phyloP scores from a whole-genome alignment of 2,888 invertebrate species.

The Dicroscelio sp. region DNA sequence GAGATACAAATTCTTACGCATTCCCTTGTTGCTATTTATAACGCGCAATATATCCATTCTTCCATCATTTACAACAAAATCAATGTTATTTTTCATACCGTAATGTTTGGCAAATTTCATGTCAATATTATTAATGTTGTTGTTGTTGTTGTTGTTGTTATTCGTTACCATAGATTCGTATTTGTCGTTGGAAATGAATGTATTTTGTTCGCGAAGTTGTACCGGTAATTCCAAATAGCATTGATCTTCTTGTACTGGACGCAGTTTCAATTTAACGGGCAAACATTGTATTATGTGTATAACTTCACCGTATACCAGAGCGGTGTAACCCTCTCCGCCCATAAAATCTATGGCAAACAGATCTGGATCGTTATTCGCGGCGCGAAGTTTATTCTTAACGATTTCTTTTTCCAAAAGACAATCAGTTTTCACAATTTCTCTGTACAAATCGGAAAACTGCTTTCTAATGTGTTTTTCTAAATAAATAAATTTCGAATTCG shows the following conservation, averaged over 20 bases:
- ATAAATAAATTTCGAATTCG: constrained; percentile 85
- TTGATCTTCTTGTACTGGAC: constrained; percentile 57
- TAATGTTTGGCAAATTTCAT: no score
- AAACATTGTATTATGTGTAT: constrained; percentile 86
- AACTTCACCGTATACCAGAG: constrained; percentile 83
- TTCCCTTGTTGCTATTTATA: no score
- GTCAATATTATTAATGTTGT: no score
- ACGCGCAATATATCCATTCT: no score
- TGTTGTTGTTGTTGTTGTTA: no score
- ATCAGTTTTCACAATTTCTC: constrained; percentile 78
- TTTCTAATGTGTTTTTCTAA: constrained; percentile 82
- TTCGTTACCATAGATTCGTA: no score
- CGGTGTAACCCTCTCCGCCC: constrained; percentile 84
- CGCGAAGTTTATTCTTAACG: constrained; percentile 79
- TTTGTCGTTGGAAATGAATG: not conserved
- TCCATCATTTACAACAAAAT: no score
- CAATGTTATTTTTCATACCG: no score
- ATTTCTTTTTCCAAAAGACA: constrained; percentile 85
- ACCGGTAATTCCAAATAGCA: constrained; percentile 78
- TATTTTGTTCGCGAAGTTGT: no score
- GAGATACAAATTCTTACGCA: no score
- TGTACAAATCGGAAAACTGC: constrained; percentile 74
- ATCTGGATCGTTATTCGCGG: constrained; percentile 83
- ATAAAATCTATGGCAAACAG: constrained; percentile 83
- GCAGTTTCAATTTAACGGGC: constrained; percentile 76